Conservation (phyloP, 2,113 vertebrate genomes). For the Nannospalax galili region DNA sequence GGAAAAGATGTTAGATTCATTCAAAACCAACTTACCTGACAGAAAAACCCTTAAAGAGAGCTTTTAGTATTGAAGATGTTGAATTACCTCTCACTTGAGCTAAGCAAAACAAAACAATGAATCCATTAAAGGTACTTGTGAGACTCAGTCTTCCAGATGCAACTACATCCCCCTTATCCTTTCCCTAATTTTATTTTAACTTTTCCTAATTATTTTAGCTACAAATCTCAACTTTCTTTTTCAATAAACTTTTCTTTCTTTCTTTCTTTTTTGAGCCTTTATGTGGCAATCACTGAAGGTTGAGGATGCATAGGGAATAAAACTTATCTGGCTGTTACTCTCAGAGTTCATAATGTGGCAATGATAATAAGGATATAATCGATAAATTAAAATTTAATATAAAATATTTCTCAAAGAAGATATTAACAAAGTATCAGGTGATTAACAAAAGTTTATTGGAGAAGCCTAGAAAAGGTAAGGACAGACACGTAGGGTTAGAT, state of each 20-base stretch:
- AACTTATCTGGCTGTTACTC: not conserved
- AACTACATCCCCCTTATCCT: not conserved
- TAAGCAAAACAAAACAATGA: constrained; percentile 70
- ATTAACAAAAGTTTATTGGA: not conserved
- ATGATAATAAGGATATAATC: not conserved
- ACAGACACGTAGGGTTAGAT: not conserved
- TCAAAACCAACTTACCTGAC: constrained; percentile 61
- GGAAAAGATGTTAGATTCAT: constrained; percentile 55
- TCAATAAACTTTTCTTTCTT: constrained; percentile 14
- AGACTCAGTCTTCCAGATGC: constrained; percentile 39
- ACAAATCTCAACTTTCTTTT: constrained; percentile 37
- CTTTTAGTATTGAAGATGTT: constrained; percentile 52
- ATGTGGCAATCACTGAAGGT: not conserved
- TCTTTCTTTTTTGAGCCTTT: not conserved
- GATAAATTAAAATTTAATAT: not conserved
- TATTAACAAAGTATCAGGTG: not conserved
- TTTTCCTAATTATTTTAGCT: constrained; percentile 29
- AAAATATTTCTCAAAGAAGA: not conserved
- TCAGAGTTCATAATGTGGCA: not conserved
- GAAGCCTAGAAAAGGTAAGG: not conserved
- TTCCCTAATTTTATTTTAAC: constrained; percentile 13
- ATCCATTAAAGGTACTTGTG: constrained; percentile 52
- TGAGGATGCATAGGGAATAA: not conserved
- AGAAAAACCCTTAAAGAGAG: constrained; percentile 67
- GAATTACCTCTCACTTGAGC: constrained; percentile 68